A percentile compares a stretch with the other conserved stretches of the same genome.
phyloP scores from a whole-genome alignment of 2,797 vertebrate genomes.

The Nannoperca australis region DNA sequence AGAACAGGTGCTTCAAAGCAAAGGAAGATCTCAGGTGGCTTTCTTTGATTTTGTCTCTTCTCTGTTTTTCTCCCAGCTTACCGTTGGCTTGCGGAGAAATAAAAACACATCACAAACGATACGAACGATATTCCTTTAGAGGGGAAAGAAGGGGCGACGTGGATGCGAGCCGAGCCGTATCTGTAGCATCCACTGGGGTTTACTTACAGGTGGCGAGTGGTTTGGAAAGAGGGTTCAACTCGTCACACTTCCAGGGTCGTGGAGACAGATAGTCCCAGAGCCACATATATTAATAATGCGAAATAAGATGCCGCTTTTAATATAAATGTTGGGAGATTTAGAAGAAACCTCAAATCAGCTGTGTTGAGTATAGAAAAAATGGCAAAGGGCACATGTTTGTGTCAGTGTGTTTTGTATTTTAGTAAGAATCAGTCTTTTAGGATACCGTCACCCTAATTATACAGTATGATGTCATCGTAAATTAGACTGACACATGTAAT shows the following conservation, averaged over 20 bases:
- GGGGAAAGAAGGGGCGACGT: constrained; percentile 11
- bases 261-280: constrained; percentile 3
- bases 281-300: constrained; percentile 6
- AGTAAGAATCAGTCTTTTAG: neutral
- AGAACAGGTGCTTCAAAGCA: constrained; percentile 62
- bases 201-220: constrained; percentile 40
- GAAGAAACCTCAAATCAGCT: neutral
- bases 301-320: neutral
- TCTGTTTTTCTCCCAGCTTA: constrained; percentile 56
- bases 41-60: constrained; percentile 58
- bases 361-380: no score
- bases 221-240: constrained; percentile 31
- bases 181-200: constrained; percentile 32
- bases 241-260: constrained; percentile 8
- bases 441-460: constrained; percentile 17
- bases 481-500: constrained; percentile 36
- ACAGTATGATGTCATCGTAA: constrained; percentile 29
- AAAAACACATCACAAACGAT: constrained; percentile 40
- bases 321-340: neutral
- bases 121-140: constrained; percentile 35
- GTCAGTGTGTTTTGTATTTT: no score
- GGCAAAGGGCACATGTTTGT: no score
- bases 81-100: constrained; percentile 40
- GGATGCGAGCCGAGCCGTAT: constrained; percentile 29
- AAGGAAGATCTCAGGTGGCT: constrained; percentile 57